These are phyloP conservation scores for Trypoxylon attenuatum DNA, from an alignment of 2,888 invertebrate species.

Conservation along the genomic window DNA sequence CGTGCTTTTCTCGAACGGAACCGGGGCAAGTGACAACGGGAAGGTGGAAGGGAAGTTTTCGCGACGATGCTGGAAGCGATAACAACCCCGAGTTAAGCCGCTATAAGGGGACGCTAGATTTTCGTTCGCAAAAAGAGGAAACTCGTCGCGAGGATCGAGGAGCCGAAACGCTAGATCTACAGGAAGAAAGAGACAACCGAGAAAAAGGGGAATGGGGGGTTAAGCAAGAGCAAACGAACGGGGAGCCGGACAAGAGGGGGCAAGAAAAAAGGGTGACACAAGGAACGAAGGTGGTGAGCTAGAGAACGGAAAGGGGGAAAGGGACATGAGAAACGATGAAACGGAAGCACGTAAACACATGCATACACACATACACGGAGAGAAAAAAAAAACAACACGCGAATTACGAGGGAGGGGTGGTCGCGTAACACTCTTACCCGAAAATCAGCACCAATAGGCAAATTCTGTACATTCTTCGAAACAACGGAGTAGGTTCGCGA, in stretches of 20 bases:
- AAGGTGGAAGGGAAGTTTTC: slow-evolving; percentile 18
- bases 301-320: slow-evolving; percentile 12
- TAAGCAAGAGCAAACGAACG: not conserved
- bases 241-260: not conserved
- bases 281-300: too few species aligned
- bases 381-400: not conserved
- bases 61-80: slow-evolving; percentile 4
- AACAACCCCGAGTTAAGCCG: not conserved
- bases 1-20: slow-evolving; percentile 28
- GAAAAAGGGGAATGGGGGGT: not conserved
- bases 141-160: slow-evolving; percentile 3
- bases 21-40: not conserved
- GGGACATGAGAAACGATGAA: not conserved
- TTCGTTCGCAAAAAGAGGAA: not conserved
- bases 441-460: slow-evolving; percentile 28
- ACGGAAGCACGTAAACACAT: slow-evolving; percentile 32
- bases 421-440: slow-evolving; percentile 7
- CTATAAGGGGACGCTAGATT: not conserved
- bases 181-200: not conserved
- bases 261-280: slow-evolving; percentile 2
- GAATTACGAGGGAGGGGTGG: slow-evolving; percentile 15
- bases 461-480: slow-evolving; percentile 54
- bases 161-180: not conserved
- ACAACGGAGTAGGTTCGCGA: slow-evolving; percentile 50
- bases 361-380: slow-evolving; percentile 16